Base-by-base conservation (phyloP, 2,797 vertebrate genomes). In the Tenualosa thibaudeaui region DNA sequence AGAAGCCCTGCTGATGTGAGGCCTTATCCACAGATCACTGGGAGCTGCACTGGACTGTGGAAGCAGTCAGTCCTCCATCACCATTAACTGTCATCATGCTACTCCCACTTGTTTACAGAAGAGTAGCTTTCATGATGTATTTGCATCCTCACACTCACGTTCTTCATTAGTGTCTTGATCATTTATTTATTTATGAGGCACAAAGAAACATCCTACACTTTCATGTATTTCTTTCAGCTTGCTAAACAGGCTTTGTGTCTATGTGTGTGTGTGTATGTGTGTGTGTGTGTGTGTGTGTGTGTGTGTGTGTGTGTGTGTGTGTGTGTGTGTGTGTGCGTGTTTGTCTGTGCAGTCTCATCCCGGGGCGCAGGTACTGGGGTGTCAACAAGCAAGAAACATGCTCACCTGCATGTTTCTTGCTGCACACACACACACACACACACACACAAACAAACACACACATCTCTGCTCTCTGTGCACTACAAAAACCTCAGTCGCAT, bases 371-470 rank as follows among this genome's bases (percentile, higher is more conserved):
- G 90, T 90, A 90, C 89, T 5, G 40, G 37, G 17, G 15, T 78
- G 71, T 78, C 71, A 40, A 78, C 71, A 78, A 78, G 71, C 71
- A 81, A 71, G 37, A 58, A 83, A 86, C 85, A 85, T 43, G 82
- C 81, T 84, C 90, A 92, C 92, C 92, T 92, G 93, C 89, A 90
- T 86, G 88, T 91, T 78, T 92, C 86, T 24, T 86, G 86, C 1
- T 26, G 54, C 17, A 84, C 83, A 81, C 53, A 81, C 24, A 53
- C 83, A 43, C 83, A 54, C 83, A 54, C 51, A 53, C 71, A n/a
- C 49, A 54, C 1, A 13, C 65, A 40, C 8, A 75, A 68, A 75
- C 22, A 31, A 60, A 65, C 82, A 71, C 62, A 37, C 83, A 37
- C 81, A 58, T 31, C 81, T 53, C 53, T 68, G n/a, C 60, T 31